Evolutionary conservation across 2,888 invertebrate genomes (phyloP).

Genomic region (Cryptocephalus moraei): DNA sequence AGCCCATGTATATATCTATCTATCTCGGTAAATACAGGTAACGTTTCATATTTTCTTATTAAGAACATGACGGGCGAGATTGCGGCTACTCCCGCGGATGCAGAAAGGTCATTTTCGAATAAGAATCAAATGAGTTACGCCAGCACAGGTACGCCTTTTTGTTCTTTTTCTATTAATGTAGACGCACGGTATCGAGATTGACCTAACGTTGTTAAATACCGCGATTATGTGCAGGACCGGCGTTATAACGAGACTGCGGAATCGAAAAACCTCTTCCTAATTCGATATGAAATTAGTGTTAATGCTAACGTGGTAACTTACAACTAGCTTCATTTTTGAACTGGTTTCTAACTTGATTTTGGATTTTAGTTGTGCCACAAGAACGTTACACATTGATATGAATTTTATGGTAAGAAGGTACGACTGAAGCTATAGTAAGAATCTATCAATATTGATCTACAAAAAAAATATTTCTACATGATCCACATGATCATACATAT

Average conservation of each 20-base stretch:
- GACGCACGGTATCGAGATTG: conserved; percentile 22
- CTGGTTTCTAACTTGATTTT: too few relatives aligned
- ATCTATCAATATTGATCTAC: too few relatives aligned
- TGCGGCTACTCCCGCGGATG: conserved; percentile 8
- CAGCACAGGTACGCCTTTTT: conserved; percentile 15
- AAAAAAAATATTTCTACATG: too few relatives aligned
- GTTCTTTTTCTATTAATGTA: conserved; percentile 22
- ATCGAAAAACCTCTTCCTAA: too few relatives aligned
- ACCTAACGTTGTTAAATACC: conserved; percentile 21
- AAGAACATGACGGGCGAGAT: conserved; percentile 6
- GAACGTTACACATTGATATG: too few relatives aligned
- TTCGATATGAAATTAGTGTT: too few relatives aligned
- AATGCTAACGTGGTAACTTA: too few relatives aligned
- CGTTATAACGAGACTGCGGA: conserved; percentile 3
- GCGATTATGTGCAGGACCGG: conserved; percentile 13
- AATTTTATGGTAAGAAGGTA: too few relatives aligned
- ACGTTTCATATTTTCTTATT: conserved; percentile 16
- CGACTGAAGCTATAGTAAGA: too few relatives aligned
- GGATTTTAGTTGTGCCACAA: too few relatives aligned
- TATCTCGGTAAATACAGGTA: conserved; percentile 13
- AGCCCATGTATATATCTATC: conserved; percentile 8
- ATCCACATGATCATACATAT: too few relatives aligned
- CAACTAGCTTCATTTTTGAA: too few relatives aligned
- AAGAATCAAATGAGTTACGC: conserved; percentile 22
- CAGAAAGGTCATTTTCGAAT: conserved; percentile 17